Percentiles rank a stretch among this genome's conserved stretches.
These are phyloP conservation scores for Origma solitaria DNA, from an alignment of 2,113 vertebrate genomes.

Conservation along the genomic window DNA sequence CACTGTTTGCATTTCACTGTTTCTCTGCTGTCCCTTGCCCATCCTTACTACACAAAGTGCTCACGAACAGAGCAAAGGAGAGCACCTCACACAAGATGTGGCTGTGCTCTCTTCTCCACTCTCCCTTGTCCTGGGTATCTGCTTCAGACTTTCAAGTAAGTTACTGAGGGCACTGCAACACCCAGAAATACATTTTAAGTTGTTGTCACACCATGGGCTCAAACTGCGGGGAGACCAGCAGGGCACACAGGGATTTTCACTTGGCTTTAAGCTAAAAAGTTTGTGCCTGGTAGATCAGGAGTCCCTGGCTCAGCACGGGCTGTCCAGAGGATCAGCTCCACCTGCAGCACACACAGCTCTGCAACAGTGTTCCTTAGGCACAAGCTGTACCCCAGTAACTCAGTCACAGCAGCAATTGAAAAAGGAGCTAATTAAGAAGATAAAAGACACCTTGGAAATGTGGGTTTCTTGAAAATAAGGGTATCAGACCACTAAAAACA, in stretches of 20 bases:
- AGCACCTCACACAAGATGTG: background rate
- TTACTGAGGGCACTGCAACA: background rate
- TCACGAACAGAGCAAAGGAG: background rate
- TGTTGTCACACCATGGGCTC: background rate
- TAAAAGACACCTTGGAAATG: background rate
- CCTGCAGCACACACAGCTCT: background rate
- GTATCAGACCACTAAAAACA: background rate
- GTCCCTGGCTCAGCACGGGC: background rate
- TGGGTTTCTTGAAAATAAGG: background rate
- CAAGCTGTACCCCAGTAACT: background rate
- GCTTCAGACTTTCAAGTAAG: background rate
- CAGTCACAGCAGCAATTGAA: background rate
- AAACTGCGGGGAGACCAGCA: background rate
- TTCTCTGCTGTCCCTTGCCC: background rate
- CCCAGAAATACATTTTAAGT: background rate
- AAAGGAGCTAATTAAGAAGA: background rate
- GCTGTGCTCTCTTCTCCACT: background rate
- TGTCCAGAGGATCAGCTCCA: background rate
- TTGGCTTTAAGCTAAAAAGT: background rate
- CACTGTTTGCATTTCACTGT: background rate
- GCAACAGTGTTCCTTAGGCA: background rate
- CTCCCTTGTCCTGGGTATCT: background rate
- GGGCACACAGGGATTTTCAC: background rate
- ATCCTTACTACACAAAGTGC: background rate
- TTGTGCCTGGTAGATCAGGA: background rate